Evolutionary conservation across 2,113 vertebrate genomes (phyloP).

Genomic region (Dascyllus trimaculatus): DNA sequence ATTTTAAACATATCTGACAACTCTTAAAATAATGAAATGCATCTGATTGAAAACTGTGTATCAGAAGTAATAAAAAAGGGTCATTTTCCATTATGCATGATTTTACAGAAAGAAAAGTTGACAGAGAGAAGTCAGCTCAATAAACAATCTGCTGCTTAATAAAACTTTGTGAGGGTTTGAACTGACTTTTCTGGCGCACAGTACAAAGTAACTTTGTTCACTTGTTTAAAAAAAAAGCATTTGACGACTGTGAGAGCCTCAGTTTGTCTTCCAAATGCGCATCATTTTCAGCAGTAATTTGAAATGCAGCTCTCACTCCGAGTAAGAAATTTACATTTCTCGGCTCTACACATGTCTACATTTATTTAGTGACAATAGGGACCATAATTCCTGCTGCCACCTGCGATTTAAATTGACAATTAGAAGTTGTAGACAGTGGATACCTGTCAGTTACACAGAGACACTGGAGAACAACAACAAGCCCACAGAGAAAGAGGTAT

Average conservation of each 20-base stretch:
- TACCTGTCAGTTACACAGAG: slow-evolving; percentile 33
- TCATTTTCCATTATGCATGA: slow-evolving; percentile 51
- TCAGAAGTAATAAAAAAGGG: slow-evolving; percentile 39
- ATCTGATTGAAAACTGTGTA: slow-evolving; percentile 21
- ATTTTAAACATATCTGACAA: slow-evolving; percentile 33
- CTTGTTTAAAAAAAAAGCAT: slow-evolving; percentile 24
- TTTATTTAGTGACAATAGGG: slow-evolving; percentile 39
- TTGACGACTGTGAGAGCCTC: slow-evolving; percentile 20
- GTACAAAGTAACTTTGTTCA: slow-evolving; percentile 48
- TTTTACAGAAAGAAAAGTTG: slow-evolving; percentile 47
- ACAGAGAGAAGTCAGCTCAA: slow-evolving; percentile 32
- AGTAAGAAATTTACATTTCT: slow-evolving; percentile 43
- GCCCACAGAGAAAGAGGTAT: background rate
- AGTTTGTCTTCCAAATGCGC: slow-evolving; percentile 51
- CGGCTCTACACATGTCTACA: slow-evolving; percentile 19
- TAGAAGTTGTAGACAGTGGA: slow-evolving; percentile 31
- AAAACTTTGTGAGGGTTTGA: slow-evolving; percentile 39
- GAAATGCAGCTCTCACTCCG: slow-evolving; percentile 20
- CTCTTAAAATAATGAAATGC: slow-evolving; percentile 33
- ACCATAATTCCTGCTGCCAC: slow-evolving; percentile 30
- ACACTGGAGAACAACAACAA: slow-evolving; percentile 29
- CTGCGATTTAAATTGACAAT: slow-evolving; percentile 53
- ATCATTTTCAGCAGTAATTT: slow-evolving; percentile 33
- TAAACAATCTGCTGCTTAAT: slow-evolving; percentile 41
- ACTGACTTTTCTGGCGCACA: slow-evolving; percentile 23